Conservation (phyloP, 2,888 invertebrate genomes). For the Kryphioiulus occultus region DNA sequence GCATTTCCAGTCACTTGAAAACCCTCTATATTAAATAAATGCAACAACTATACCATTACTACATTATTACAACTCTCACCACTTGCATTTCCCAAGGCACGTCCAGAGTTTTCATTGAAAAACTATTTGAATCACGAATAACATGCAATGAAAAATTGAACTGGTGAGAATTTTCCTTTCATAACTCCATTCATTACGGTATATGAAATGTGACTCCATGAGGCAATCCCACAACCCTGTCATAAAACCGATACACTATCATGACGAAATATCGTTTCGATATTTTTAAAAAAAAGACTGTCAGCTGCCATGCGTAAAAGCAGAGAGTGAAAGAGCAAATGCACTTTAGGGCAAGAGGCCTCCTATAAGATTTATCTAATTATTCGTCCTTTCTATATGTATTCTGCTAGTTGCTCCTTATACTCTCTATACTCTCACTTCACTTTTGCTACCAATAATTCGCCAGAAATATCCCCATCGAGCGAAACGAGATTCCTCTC, state of each 20-base stretch:
- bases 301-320: conserved; percentile 3
- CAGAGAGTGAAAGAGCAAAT: not conserved
- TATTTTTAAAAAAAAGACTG: not conserved
- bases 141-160: not conserved
- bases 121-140: not conserved
- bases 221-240: not conserved
- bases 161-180: not conserved
- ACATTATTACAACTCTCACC: not conserved
- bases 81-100: not conserved
- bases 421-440: not conserved
- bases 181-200: not conserved
- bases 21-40: not conserved
- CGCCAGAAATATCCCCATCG: conserved; percentile 32
- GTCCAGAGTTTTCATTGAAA: not conserved
- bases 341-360: conserved; percentile 4
- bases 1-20: not conserved
- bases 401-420: not conserved
- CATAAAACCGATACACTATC: not conserved
- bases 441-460: conserved; percentile 34
- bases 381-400: not conserved
- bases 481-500: conserved; percentile 36
- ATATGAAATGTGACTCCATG: conserved; percentile 1
- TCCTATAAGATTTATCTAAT: conserved; percentile 24
- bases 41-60: too few relatives aligned
- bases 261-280: not conserved